A percentile compares a stretch with the other conserved stretches of the same genome.
These are phyloP conservation scores for Cyaniris semiargus DNA, from an alignment of 2,888 invertebrate genomes.

Conservation along the genomic window DNA sequence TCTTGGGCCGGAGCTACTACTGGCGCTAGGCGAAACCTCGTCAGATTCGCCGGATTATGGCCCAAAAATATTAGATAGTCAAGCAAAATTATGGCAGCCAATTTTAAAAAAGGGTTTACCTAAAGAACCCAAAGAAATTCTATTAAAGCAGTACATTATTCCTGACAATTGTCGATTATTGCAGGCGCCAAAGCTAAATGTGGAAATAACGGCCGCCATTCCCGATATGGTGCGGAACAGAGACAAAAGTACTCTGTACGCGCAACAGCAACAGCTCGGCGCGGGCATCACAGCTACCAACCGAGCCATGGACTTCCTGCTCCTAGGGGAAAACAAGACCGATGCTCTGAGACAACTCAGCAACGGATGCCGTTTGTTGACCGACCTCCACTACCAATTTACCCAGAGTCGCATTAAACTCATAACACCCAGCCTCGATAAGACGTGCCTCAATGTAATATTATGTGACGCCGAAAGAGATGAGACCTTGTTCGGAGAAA, in stretches of 20 bases:
- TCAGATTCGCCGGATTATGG: neutral
- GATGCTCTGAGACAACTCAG: neutral
- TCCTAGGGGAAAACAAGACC: neutral
- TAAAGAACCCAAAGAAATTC: neutral
- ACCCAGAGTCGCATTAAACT: constrained; percentile 1
- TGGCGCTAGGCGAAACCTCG: neutral
- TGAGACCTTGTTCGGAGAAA: constrained; percentile 13
- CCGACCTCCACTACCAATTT: constrained; percentile 4
- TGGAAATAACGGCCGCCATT: constrained; percentile 20
- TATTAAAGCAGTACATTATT: neutral
- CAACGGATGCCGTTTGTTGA: constrained; percentile 12
- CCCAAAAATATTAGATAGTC: neutral
- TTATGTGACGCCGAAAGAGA: constrained; percentile 6
- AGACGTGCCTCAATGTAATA: neutral
- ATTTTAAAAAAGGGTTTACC: constrained; percentile 13
- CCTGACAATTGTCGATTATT: constrained; percentile 12
- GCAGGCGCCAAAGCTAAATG: constrained; percentile 19
- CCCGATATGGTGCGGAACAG: constrained; percentile 7
- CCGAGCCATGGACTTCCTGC: neutral
- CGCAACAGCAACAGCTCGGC: constrained; percentile 21
- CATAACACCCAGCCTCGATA: constrained; percentile 13
- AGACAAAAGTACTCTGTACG: neutral
- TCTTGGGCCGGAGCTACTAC: neutral
- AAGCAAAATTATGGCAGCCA: neutral
- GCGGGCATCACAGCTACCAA: constrained; percentile 14